phyloP scores from a whole-genome alignment of 2,888 invertebrate genomes.

The Limnephilus auricula region DNA sequence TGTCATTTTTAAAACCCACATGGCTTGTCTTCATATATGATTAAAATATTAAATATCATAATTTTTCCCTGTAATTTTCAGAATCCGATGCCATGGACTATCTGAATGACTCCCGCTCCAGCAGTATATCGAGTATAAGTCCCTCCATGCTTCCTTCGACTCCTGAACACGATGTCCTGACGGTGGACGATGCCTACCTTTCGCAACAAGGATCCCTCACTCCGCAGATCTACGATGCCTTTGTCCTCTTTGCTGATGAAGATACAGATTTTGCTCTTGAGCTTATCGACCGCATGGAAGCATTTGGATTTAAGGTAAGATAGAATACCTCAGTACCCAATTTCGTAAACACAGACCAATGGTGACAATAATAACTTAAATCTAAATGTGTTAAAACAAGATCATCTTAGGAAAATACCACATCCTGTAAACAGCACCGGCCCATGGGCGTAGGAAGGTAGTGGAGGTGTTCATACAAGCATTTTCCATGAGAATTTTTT shows the following conservation, averaged over 20 bases:
- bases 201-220: constrained; percentile 36
- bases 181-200: constrained; percentile 55
- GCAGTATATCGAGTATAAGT: constrained; percentile 15
- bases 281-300: constrained; percentile 81
- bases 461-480: no score
- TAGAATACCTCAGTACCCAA: neutral
- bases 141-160: constrained; percentile 11
- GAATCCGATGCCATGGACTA: constrained; percentile 59
- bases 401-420: neutral
- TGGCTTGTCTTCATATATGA: no score
- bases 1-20: no score
- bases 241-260: constrained; percentile 85
- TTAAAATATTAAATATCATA: neutral
- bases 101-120: constrained; percentile 38
- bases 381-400: neutral
- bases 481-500: no score
- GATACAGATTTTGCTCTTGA: constrained; percentile 84
- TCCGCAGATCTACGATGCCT: constrained; percentile 86
- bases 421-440: neutral
- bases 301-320: constrained; percentile 81
- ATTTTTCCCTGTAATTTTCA: constrained; percentile 37
- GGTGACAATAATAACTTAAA: neutral
- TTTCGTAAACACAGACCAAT: neutral
- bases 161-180: constrained; percentile 53
- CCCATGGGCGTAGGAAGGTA: no score